A percentile compares a stretch with the other conserved stretches of the same genome.
These are phyloP conservation scores for Astropecten irregularis DNA, from an alignment of 53 echinoderm and acorn worm genomes.

Conservation along the genomic window DNA sequence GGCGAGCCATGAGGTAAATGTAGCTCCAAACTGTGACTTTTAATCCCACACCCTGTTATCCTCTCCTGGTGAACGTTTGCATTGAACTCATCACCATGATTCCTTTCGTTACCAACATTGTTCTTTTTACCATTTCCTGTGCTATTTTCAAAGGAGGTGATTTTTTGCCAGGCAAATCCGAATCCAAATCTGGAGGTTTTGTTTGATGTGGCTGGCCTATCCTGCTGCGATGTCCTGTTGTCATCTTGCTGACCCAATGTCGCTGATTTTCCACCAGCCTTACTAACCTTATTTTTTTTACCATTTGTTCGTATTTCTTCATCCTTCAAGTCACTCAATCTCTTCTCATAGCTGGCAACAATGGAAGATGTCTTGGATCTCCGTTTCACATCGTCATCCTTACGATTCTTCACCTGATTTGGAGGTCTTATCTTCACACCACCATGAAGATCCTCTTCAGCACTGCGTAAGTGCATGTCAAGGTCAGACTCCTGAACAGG, in stretches of 20 bases:
- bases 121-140: slow-evolving; percentile 26
- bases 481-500: slow-evolving; percentile 16
- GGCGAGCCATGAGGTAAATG: slow-evolving; percentile 28
- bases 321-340: slow-evolving; percentile 68
- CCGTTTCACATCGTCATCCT: slow-evolving; percentile 31
- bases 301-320: slow-evolving; percentile 59
- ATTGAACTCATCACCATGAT: slow-evolving; percentile 51
- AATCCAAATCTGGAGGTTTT: slow-evolving; percentile 49
- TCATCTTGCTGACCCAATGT: not conserved
- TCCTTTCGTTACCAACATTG: not conserved
- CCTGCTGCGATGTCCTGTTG: not conserved
- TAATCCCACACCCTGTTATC: slow-evolving; percentile 3
- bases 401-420: slow-evolving; percentile 39
- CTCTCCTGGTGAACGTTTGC: slow-evolving; percentile 41
- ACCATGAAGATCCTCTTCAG: slow-evolving; percentile 36
- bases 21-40: slow-evolving; percentile 4
- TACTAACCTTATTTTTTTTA: slow-evolving; percentile 19
- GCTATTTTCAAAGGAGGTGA: slow-evolving; percentile 48
- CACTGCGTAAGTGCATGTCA: slow-evolving; percentile 36
- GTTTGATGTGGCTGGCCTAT: not conserved
- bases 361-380: slow-evolving; percentile 70
- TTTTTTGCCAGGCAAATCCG: slow-evolving; percentile 54
- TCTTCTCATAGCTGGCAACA: slow-evolving; percentile 72
- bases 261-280: slow-evolving; percentile 10
- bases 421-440: slow-evolving; percentile 18